Evolutionary conservation across 1,140 invertebrate genomes (phyloP).

Genomic region (Armadillidium nasatum): DNA sequence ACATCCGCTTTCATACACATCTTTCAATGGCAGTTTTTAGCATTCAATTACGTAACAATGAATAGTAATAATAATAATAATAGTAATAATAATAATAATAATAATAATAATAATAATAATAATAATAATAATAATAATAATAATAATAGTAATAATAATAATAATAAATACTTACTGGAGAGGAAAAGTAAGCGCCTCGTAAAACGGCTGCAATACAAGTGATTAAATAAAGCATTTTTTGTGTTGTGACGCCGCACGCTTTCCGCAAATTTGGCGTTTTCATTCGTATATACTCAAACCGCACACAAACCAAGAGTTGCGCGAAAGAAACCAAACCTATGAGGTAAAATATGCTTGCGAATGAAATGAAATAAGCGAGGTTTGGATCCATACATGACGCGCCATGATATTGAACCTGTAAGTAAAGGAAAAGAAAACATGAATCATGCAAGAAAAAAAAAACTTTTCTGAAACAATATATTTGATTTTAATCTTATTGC

Average conservation of each 20-base stretch:
- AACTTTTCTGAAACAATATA: conserved; percentile 2
- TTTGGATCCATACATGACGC: conserved; percentile 61
- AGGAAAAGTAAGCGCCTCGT: conserved; percentile 81
- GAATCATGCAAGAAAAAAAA: background rate
- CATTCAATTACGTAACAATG: no score
- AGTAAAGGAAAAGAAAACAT: conserved; percentile 40
- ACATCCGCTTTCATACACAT: no score
- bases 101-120: no score
- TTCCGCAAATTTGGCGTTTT: conserved; percentile 72
- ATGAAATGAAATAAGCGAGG: conserved; percentile 64
- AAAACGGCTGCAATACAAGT: conserved; percentile 80
- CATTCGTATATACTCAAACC: conserved; percentile 72
- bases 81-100: no score
- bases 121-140: no score
- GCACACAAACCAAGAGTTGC: conserved; percentile 77
- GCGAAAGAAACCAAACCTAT: conserved; percentile 78
- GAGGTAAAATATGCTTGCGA: conserved; percentile 72
- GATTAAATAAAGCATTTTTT: conserved; percentile 85
- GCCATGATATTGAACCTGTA: conserved; percentile 64
- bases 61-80: no score
- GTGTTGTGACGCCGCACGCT: conserved; percentile 80
- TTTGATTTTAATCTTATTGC: background rate
- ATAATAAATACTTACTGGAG: conserved; percentile 62
- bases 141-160: no score
- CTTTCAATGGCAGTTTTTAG: no score